These are phyloP conservation scores for Cercopithecus mona DNA, from an alignment of 2,113 vertebrate genomes.

Conservation along the genomic window DNA sequence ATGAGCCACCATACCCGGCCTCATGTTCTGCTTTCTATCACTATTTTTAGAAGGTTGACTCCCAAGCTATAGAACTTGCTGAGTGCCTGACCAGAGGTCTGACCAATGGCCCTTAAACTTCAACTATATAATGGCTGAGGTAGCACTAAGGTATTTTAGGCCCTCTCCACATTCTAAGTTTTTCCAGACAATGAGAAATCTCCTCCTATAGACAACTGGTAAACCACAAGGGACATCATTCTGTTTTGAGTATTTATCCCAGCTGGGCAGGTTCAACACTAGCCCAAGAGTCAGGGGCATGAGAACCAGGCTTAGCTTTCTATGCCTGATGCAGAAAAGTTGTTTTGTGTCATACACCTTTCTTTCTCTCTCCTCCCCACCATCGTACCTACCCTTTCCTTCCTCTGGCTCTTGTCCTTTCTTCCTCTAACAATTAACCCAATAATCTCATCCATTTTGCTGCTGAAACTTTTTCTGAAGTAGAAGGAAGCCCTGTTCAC, in stretches of 20 bases:
- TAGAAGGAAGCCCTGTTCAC: not conserved
- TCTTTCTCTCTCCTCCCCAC: not conserved
- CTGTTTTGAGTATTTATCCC: not conserved
- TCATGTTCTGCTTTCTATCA: not conserved
- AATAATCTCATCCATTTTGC: not conserved
- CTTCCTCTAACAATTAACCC: not conserved
- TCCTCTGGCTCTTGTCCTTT: not conserved
- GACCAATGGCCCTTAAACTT: not conserved
- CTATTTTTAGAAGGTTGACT: not conserved
- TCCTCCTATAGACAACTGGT: not conserved
- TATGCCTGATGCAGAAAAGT: not conserved
- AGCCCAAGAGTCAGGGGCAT: not conserved
- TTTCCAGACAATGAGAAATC: not conserved
- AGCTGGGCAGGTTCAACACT: not conserved
- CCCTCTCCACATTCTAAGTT: not conserved
- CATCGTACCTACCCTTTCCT: not conserved
- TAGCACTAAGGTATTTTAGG: not conserved
- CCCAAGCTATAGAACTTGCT: not conserved
- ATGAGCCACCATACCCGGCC: too few species aligned
- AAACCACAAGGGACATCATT: not conserved
- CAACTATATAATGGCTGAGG: not conserved
- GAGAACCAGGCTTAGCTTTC: not conserved
- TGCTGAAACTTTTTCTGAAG: not conserved
- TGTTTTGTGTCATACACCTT: not conserved
- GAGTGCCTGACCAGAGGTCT: not conserved